Base-by-base conservation (phyloP, 2,797 vertebrate species). In the Apodemus agrarius region DNA sequence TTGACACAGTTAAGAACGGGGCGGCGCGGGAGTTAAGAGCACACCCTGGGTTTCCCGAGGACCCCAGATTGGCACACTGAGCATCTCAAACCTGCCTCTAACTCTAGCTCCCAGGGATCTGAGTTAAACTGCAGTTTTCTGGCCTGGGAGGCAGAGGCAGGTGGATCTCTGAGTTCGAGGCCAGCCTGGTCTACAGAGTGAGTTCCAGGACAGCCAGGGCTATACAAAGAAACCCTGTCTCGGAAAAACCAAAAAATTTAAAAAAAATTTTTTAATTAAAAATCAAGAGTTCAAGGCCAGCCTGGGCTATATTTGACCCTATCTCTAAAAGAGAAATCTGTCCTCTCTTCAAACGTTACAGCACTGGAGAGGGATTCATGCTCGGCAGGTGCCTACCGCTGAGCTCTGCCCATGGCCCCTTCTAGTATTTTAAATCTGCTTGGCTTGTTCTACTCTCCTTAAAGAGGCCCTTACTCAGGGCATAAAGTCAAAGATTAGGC, bases 361-460 rank as follows among this genome's bases (percentile, higher is more conserved):
- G 29, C 19, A 14, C 76, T 52, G 29, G 14, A 34, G 46, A 52
- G 76, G 46, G 10, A 5, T 10, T 17, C 17, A 43, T 31, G 16
- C n/a, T 31, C 11, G n/a, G 14, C n/a, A 40, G 17, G 52, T 6
- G 11, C 49, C 65, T 19, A 26, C 24, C 24, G 40, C 37, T 26
- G 37, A 43, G 37, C 65, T 43, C 24, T 34, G 9, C 57, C 13
- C 14, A 10, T 31, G 14, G 3, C 10, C 46, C 4, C 81, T 90
- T 86, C 65, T 54, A 22, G 72, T 72, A 40, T 95, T 24, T 75
- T 84, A 93, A 95, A 94, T 40, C 63, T 63, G 19, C n/a, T 46
- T 76, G 40, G 31, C 72, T 72, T 79, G 82, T 80, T 96, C 92
- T 86, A 43, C 43, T 88, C 78, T 89, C 91, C 84, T 31, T 84